Evolutionary conservation across 2,888 invertebrate species (phyloP).

Genomic region (Volucella bombylans): DNA sequence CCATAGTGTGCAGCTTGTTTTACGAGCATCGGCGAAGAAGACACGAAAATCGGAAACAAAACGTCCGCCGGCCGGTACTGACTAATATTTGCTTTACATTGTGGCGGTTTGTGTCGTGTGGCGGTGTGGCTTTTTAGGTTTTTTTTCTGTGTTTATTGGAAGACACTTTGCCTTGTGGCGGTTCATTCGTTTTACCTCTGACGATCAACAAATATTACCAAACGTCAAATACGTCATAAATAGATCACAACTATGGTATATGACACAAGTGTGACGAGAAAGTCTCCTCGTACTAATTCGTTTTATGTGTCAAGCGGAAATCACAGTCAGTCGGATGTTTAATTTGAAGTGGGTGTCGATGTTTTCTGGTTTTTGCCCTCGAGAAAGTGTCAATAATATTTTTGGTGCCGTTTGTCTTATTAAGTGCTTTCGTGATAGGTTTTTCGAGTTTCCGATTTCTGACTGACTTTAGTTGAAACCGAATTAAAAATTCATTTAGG

Average conservation of each 20-base stretch:
- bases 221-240: slow-evolving; percentile 25
- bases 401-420: slow-evolving; percentile 20
- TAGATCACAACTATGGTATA: neutral
- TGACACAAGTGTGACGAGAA: slow-evolving; percentile 2
- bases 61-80: slow-evolving; percentile 78
- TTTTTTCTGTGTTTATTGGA: slow-evolving; percentile 24
- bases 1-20: slow-evolving; percentile 41
- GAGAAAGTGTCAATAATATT: slow-evolving; percentile 42
- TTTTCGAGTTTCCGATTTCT: too few relatives aligned
- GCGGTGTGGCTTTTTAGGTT: slow-evolving; percentile 58
- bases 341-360: slow-evolving; percentile 55
- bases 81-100: slow-evolving; percentile 65
- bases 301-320: slow-evolving; percentile 62
- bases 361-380: neutral
- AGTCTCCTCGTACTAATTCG: slow-evolving; percentile 38
- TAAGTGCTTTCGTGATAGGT: neutral
- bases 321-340: slow-evolving; percentile 70
- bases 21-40: slow-evolving; percentile 18
- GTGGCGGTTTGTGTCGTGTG: slow-evolving; percentile 59
- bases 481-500: too few relatives aligned
- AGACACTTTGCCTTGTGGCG: slow-evolving; percentile 19
- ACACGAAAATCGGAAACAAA: slow-evolving; percentile 68
- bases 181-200: slow-evolving; percentile 40
- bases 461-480: too few relatives aligned
- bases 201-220: slow-evolving; percentile 49